Evolutionary conservation across 2,113 vertebrate genomes (phyloP).

Genomic region (Danionella cerebrum): DNA sequence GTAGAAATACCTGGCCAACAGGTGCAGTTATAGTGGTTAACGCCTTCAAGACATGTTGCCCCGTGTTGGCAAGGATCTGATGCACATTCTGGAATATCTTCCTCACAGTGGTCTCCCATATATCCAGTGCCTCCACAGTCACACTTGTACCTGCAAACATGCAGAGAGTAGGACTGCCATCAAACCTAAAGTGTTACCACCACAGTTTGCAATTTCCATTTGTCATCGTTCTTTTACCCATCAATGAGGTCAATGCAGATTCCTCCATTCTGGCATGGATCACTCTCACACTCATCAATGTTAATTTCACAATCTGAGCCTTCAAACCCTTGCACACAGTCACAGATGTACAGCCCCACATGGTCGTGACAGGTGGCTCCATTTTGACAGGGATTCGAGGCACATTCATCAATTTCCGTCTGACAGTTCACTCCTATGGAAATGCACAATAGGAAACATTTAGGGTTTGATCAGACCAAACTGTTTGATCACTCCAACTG

Average conservation of each 20-base stretch:
- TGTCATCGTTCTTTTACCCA: slow-evolving; percentile 60
- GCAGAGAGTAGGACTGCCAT: too few species aligned
- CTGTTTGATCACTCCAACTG: too few species aligned
- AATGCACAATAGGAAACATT: neutral
- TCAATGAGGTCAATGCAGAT: slow-evolving; percentile 71
- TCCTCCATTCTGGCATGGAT: slow-evolving; percentile 72
- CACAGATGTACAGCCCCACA: slow-evolving; percentile 74
- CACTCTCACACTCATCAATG: slow-evolving; percentile 77
- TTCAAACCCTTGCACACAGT: slow-evolving; percentile 70
- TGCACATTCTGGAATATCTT: slow-evolving; percentile 83
- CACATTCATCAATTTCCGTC: slow-evolving; percentile 80
- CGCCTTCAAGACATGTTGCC: slow-evolving; percentile 73
- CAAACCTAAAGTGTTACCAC: too few species aligned
- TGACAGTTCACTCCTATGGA: slow-evolving; percentile 80
- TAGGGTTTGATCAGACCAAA: too few species aligned
- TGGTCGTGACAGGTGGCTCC: slow-evolving; percentile 75
- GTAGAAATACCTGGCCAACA: slow-evolving; percentile 83
- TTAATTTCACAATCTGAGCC: slow-evolving; percentile 74
- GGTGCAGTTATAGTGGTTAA: slow-evolving; percentile 72
- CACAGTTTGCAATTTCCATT: too few species aligned
- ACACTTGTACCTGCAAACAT: slow-evolving; percentile 71
- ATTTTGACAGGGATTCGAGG: slow-evolving; percentile 73
- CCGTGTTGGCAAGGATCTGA: slow-evolving; percentile 79
- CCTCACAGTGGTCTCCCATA: slow-evolving; percentile 73
- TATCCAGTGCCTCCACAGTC: slow-evolving; percentile 81